Evolutionary conservation across 2,113 vertebrate species (phyloP).

Genomic region (Myotis davidii): DNA sequence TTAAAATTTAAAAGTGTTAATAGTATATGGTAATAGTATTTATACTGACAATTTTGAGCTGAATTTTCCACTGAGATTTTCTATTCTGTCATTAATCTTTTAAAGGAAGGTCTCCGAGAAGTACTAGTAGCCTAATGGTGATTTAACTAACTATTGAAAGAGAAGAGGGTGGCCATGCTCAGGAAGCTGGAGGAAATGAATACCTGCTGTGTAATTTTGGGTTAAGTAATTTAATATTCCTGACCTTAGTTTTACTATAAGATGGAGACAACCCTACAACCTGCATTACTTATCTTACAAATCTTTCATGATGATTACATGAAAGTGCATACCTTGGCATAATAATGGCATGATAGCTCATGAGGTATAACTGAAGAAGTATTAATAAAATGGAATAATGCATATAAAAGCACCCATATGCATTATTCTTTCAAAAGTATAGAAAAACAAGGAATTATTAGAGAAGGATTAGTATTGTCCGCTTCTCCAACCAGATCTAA

Average conservation of each 20-base stretch:
- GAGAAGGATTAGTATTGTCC: background rate
- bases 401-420: background rate
- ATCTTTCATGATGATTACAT: background rate
- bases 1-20: constrained; percentile 15
- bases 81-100: background rate
- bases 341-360: background rate
- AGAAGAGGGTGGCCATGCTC: background rate
- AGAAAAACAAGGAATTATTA: background rate
- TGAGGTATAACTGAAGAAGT: background rate
- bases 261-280: background rate
- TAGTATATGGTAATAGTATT: background rate
- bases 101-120: background rate
- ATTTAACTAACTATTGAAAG: constrained; percentile 5
- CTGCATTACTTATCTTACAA: background rate
- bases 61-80: constrained; percentile 22
- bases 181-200: constrained; percentile 21
- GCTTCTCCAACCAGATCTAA: background rate
- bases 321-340: background rate
- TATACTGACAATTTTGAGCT: background rate
- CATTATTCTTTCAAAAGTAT: background rate
- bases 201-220: background rate
- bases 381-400: background rate
- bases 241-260: constrained; percentile 9
- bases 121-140: background rate
- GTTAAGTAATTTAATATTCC: background rate